A percentile compares a stretch with the other conserved stretches of the same genome.
phyloP scores from a whole-genome alignment of 2,797 vertebrate species.

The Benthosema pterotum region DNA sequence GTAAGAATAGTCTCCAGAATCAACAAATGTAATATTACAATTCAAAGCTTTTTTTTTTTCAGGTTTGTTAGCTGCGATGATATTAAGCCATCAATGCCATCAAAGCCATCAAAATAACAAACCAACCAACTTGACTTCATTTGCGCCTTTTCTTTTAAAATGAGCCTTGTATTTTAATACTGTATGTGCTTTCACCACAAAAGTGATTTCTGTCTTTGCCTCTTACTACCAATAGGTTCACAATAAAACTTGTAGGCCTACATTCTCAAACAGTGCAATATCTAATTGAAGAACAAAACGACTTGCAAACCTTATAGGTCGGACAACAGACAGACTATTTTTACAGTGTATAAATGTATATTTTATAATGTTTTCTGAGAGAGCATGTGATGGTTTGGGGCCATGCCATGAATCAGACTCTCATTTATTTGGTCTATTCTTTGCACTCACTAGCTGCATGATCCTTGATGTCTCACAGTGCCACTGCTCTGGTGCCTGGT shows the following conservation, averaged over 20 bases:
- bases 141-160: background rate
- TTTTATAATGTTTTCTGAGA: conserved; percentile 29
- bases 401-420: conserved; percentile 44
- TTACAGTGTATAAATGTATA: conserved; percentile 59
- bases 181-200: too few species aligned
- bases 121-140: too few species aligned
- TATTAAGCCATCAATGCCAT: background rate
- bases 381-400: conserved; percentile 18
- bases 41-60: background rate
- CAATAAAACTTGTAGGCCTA: too few species aligned
- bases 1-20: conserved; percentile 43
- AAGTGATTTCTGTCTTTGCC: too few species aligned
- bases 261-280: too few species aligned
- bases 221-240: too few species aligned
- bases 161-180: background rate
- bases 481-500: conserved; percentile 58
- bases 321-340: conserved; percentile 27
- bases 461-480: conserved; percentile 47
- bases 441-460: conserved; percentile 61
- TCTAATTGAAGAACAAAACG: background rate
- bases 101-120: too few species aligned
- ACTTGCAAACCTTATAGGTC: background rate
- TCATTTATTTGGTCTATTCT: conserved; percentile 54
- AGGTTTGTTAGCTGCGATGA: background rate
- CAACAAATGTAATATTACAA: background rate